Evolutionary conservation across 2,113 vertebrate species (phyloP).

Genomic region (Lates calcarifer): DNA sequence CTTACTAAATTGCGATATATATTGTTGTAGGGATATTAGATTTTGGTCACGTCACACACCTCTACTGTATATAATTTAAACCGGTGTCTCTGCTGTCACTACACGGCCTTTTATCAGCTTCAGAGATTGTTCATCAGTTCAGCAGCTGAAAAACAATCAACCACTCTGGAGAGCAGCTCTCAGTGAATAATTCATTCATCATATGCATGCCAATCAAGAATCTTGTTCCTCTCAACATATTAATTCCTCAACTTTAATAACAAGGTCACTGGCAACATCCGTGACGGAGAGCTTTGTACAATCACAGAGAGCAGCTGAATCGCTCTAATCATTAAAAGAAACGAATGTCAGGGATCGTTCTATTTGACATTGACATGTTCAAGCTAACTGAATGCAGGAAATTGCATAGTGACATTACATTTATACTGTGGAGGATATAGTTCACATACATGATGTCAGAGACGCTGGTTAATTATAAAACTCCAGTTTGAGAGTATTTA

Average conservation of each 20-base stretch:
- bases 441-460: neutral
- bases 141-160: constrained; percentile 8
- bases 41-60: no score
- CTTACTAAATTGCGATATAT: no score
- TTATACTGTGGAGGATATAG: neutral
- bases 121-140: constrained; percentile 1
- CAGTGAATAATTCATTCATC: constrained; percentile 18
- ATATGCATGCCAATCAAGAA: constrained; percentile 42
- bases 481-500: neutral
- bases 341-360: neutral
- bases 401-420: neutral
- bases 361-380: neutral
- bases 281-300: constrained; percentile 32
- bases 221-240: constrained; percentile 27
- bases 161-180: neutral
- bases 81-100: neutral
- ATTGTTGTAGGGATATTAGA: no score
- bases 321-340: neutral
- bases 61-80: no score
- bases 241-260: constrained; percentile 50
- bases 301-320: constrained; percentile 22
- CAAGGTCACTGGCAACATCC: constrained; percentile 23
- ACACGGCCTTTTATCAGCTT: neutral
- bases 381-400: neutral
- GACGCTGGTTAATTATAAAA: neutral